Base-by-base conservation (phyloP, 2,797 vertebrate species). In the Luscinia luscinia region DNA sequence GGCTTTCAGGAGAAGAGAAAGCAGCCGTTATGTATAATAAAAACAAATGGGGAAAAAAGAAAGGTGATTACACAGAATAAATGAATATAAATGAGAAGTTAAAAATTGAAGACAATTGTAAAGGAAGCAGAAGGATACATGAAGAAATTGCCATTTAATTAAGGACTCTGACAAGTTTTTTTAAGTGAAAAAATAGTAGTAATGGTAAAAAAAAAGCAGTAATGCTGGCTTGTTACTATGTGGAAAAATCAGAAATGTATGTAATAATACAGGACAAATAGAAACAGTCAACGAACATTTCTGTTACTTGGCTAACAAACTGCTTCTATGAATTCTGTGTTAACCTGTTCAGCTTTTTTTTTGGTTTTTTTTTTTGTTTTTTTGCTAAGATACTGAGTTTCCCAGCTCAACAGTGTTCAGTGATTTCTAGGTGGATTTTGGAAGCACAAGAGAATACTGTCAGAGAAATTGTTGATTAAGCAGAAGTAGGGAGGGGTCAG, bases 71-170 rank as follows among this genome's bases (percentile, higher is more conserved):
- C 43, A 72, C 83, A 91, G 91, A 91, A 95, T 85, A 93, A 92
- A 95, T 92, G 15, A 93, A 91, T 96, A 79, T 73, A 91, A 92
- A 89, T 87, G 68, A 86, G 82, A 68, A 85, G 52, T 38, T 89
- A 86, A 58, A 51, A 92, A 68, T 12, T 80, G 61, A 92, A 87
- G 64, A 43, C 2, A 1, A 64, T 93, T 89, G 18, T 85, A 80
- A 81, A 87, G 27, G 45, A 67, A 85, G 15, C 45, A 85, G 61
- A 74, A 89, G 30, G 54, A 80, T 36, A 72, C 15, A 28, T 9
- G 16, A 36, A 89, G 73, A 83, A 91, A 21, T 16, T 11, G 15
- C 5, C 24, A 34, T 22, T 78, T 63, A 63, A 84, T 89, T 76
- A 89, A 88, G 23, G 34, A 67, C 18, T 78, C 75, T 0, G 34